A percentile compares a stretch with the other conserved stretches of the same genome.
phyloP scores from a whole-genome alignment of 2,888 invertebrate genomes.

The Drosophila emarginata region DNA sequence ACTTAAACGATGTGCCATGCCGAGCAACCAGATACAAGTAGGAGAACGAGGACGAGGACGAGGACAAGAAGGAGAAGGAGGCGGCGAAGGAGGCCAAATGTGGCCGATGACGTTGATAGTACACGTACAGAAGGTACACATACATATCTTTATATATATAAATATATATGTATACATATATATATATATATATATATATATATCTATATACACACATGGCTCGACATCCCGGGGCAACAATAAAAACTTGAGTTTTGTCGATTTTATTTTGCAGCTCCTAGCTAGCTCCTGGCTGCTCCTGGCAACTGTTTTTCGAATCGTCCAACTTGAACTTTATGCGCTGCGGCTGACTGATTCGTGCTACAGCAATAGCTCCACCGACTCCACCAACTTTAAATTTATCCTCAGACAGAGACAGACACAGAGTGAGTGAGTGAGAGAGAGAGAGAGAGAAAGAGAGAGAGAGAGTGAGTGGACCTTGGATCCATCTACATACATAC shows the following conservation, averaged over 20 bases:
- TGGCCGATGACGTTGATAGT: slow-evolving; percentile 71
- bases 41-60: not conserved
- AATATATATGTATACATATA: slow-evolving; percentile 28
- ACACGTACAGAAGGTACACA: slow-evolving; percentile 51
- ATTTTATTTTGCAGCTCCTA: slow-evolving; percentile 55
- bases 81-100: slow-evolving; percentile 33
- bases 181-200: slow-evolving; percentile 19
- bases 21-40: slow-evolving; percentile 29
- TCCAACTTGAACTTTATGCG: slow-evolving; percentile 70
- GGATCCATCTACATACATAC: slow-evolving; percentile 26
- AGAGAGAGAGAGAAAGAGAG: not conserved
- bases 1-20: slow-evolving; percentile 65
- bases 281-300: slow-evolving; percentile 23
- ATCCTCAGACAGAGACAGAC: slow-evolving; percentile 6
- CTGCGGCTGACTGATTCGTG: slow-evolving; percentile 72
- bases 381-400: slow-evolving; percentile 7
- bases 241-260: slow-evolving; percentile 75
- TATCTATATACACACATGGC: slow-evolving; percentile 3
- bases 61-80: not conserved
- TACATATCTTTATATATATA: slow-evolving; percentile 38
- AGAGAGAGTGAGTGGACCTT: slow-evolving; percentile 51
- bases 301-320: slow-evolving; percentile 60
- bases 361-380: slow-evolving; percentile 14
- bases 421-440: not conserved
- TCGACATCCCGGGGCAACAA: slow-evolving; percentile 56